Evolutionary conservation across 2,888 invertebrate species (phyloP).

Genomic region (Hylaea fasciaria): DNA sequence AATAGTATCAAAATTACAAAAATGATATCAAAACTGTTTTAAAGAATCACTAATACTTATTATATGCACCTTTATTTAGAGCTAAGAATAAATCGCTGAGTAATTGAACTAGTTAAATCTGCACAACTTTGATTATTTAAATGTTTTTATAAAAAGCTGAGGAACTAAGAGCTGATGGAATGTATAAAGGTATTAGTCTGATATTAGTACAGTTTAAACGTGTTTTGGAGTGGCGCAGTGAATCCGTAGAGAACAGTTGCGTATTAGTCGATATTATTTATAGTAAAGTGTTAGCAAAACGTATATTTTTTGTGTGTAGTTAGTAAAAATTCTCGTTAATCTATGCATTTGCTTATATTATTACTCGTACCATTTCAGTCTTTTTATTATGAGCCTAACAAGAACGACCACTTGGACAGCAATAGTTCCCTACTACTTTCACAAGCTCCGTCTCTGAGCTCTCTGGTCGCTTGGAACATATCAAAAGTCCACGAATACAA

Average conservation of each 20-base stretch:
- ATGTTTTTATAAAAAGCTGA: not conserved
- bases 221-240: too few species aligned
- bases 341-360: too few species aligned
- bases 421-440: conserved; percentile 4
- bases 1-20: conserved; percentile 32
- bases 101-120: not conserved
- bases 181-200: too few species aligned
- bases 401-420: not conserved
- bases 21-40: conserved; percentile 30
- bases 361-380: conserved; percentile 25
- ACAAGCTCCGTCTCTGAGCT: conserved; percentile 58
- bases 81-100: conserved; percentile 26
- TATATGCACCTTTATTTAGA: conserved; percentile 20
- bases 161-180: too few species aligned
- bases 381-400: not conserved
- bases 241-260: too few species aligned
- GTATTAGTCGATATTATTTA: too few species aligned
- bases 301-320: too few species aligned
- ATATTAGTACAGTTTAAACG: not conserved
- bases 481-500: conserved; percentile 67
- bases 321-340: too few species aligned
- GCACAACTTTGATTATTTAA: not conserved
- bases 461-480: conserved; percentile 73
- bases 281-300: too few species aligned
- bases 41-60: conserved; percentile 12